Percentiles rank a stretch among this genome's conserved stretches.
phyloP scores from a whole-genome alignment of 2,797 vertebrate genomes.

The Acrocephalus scirpaceus region DNA sequence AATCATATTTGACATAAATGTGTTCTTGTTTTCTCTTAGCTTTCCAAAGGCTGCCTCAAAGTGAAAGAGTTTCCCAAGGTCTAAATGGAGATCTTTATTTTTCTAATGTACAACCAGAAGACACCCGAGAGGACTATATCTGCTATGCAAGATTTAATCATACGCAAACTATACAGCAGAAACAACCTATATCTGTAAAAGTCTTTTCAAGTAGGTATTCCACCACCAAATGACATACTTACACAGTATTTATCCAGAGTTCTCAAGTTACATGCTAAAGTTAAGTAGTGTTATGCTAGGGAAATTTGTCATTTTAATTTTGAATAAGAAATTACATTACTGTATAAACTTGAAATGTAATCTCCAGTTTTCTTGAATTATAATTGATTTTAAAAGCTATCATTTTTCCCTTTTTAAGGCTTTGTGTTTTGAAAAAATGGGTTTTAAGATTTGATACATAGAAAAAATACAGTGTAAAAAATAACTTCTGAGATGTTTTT shows the following conservation, averaged over 20 bases:
- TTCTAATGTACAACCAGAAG: slow-evolving; percentile 89
- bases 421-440: background rate
- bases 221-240: background rate
- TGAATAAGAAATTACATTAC: background rate
- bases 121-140: slow-evolving; percentile 94
- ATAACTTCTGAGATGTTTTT: background rate
- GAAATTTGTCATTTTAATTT: background rate
- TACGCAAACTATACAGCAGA: slow-evolving; percentile 98
- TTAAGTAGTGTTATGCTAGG: background rate
- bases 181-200: slow-evolving; percentile 94
- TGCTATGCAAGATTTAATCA: slow-evolving; percentile 98
- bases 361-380: background rate
- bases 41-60: slow-evolving; percentile 93
- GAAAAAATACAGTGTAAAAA: background rate
- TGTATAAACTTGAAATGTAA: background rate
- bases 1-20: background rate
- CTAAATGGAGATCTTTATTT: slow-evolving; percentile 98
- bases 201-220: slow-evolving; percentile 90
- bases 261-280: background rate
- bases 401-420: background rate
- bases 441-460: background rate
- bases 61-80: slow-evolving; percentile 91
- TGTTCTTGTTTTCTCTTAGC: slow-evolving; percentile 75
- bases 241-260: background rate
- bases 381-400: background rate